Evolutionary conservation across 2,797 vertebrate species (phyloP), one percentile per base, ranked within the genome.

Genomic region (Dallia pectoralis): DNA sequence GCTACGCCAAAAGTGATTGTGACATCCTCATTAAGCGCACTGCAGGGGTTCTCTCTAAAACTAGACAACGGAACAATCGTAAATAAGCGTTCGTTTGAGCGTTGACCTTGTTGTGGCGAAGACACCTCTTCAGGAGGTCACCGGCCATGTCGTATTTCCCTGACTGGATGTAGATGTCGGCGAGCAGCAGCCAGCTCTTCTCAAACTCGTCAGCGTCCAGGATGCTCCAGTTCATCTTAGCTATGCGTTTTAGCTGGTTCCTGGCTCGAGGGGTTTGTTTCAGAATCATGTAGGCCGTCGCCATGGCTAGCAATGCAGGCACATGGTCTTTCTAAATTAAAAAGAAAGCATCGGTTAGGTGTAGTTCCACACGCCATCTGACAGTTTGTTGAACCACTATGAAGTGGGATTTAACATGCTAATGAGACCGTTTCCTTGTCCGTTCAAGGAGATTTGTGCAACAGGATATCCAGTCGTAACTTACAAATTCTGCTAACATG

Each of bases 81-180:
- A 18, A 53, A n/a, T 22, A n/a, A 1, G n/a, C 16, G 2, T 1
- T 18, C 5, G 19, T 44, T 14, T 1, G 40, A 44, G 40, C 4
- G 40, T 12, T 70, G 63, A 98, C 98, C 93, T 95, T 96, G 86
- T 99, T 99, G 77, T 97, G 96, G 73, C 93, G 94, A 64, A 98
- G 93, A 78, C 97, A 98, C 51, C 94, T 93, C 83, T 95, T 97
- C 33, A 99, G 75, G 5, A 99, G 92, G 78, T 99, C 97, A 59
- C 93, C 93, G 0, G 96, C 98, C 94, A 96, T 95, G 91, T 99
- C 96, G 0, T 96, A 98, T 90, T 99, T 99, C 81, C 95, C 95
- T 4, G 96, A 97, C 61, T 99, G 95, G 89, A 99, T 98, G 87
- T 99, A 99, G 87, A 98, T 96, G 87, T 99, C 97, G 47, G 97